Base-by-base conservation (phyloP, 2,888 invertebrate genomes). In the Spialia ferax region DNA sequence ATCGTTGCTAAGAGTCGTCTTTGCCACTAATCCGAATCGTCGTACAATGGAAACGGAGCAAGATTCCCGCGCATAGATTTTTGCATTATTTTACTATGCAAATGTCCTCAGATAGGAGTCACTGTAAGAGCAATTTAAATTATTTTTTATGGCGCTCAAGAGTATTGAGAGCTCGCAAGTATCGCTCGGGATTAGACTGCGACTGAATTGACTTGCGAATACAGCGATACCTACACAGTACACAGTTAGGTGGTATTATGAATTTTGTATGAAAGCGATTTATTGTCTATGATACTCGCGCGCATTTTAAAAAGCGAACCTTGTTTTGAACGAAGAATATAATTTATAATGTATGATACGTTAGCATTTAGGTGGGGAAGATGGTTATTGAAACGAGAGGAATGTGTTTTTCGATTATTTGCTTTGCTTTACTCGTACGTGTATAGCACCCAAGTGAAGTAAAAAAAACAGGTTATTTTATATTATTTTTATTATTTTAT, bases 31-130 rank as follows among this genome's bases (percentile, higher is more conserved):
- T 45, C 50, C 75, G 75, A 73, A 69, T 55, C 76, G 22, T 8
- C 5, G 4, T 74, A 73, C 78, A 86, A 82, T 77, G 90, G 79
- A 79, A 79, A 81, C 77, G 71, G 63, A 23, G 61, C 52, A 85
- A 79, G 87, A 85, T 88, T 87, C 83, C 87, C 87, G 86, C 88
- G 86, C 90, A 91, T 92, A 92, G 93, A 91, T 91, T 93, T 91
- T 89, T 93, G 93, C 94, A 94, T 94, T 91, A 94, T 90, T 94
- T 93, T 89, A 89, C 87, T 91, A 94, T 94, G 94, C 94, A 94
- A 94, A 94, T 94, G 88, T 83, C 83, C 85, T 74, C 87, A 91
- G 91, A 91, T 91, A 84, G 91, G 87, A 87, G 88, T 86, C 88
- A 91, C 86, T 88, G 88, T 89, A 90, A 89, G 91, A 92, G 92